Evolutionary conservation across 2,888 invertebrate genomes (phyloP), one percentile per base, ranked within the genome.

Genomic region (Catocala nupta): DNA sequence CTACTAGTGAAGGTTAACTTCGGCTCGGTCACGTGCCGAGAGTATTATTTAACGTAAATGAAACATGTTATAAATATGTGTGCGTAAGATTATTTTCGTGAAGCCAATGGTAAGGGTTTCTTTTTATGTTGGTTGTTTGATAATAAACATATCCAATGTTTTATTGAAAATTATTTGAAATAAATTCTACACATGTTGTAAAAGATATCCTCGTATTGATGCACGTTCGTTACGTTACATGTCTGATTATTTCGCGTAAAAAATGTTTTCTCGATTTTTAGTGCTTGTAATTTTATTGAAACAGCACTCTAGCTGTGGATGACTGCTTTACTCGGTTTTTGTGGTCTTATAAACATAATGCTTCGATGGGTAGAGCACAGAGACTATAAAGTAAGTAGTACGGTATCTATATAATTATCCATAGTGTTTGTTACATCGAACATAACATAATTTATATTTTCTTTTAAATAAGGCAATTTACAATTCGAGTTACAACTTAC

Each of bases 111-210:
- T 82, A 81, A 53, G 72, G 70, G 65, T 49, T 53, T 50, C 61
- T 62, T 74, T 72, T 73, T 59, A 71, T 62, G 67, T 67, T 71
- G 70, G 59, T 69, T 70, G 63, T 65, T 70, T 57, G 66, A 71
- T 70, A 73, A 76, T 77, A 83, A 74, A 81, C 69, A 71, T 77
- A 75, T 69, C 72, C 74, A 76, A 81, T 83, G 80, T 80, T 82
- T 81, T 82, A 81, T 83, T 81, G 81, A 81, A 82, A 75, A 80
- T 81, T 78, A 75, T 80, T 75, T 78, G 61, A 65, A 80, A 80
- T 81, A 81, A 78, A 75, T 71, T 77, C 68, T 57, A 71, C 63
- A 60, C 60, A 48, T 63, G 68, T 57, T 67, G 62, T 75, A 73
- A 73, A 77, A 69, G 61, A 59, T 49, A 71, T 65, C 55, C 55